Evolutionary conservation across 2,888 invertebrate species (phyloP), one percentile per base, ranked within the genome.

Genomic region (Magallana nippona): DNA sequence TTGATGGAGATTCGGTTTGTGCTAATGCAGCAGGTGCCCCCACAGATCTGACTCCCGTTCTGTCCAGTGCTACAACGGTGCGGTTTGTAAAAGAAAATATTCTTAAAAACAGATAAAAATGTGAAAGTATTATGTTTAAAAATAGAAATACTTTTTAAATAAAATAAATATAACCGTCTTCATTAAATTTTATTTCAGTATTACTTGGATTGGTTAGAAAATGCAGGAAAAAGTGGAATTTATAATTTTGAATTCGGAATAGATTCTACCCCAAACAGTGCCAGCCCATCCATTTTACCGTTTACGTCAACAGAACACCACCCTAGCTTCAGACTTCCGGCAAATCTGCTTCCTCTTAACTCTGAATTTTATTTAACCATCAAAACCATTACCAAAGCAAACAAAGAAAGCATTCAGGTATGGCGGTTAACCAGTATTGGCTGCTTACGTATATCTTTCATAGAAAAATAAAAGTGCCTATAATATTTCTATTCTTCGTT

Each of bases 241-340:
- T 84, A 87, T 82, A 87, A 88, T 58, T 90, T 88, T 81, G 86
- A 90, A 58, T 84, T 90, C 32, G 91, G 89, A 15, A 78, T 91
- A 13, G 83, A 89, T 22, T 86, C 88, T n/a, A 80, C 85, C 19
- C 58, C 55, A 10, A 71, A 62, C 55, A 82, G 84, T 44, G 77
- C 55, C 5, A 86, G 81, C 19, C 85, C 89, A 11, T 89, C 91
- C 79, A 80, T 89, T 2, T 79, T 88, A 63, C 78, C 83, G 2
- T 90, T 86, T 82, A 78, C 57, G 8, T 87, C 89, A 10, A 88
- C 90, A 11, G 84, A 88, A 32, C 87, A 89, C 15, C 89, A 91
- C 78, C 80, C 82, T 10, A 82, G 84, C 71, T 86, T 85, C 81
- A 83, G 85, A 57, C 77, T 87, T 15, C 82, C 85, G 44, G 84